phyloP scores from a whole-genome alignment of 2,797 vertebrate species.

The Pangasius larnaudii region DNA sequence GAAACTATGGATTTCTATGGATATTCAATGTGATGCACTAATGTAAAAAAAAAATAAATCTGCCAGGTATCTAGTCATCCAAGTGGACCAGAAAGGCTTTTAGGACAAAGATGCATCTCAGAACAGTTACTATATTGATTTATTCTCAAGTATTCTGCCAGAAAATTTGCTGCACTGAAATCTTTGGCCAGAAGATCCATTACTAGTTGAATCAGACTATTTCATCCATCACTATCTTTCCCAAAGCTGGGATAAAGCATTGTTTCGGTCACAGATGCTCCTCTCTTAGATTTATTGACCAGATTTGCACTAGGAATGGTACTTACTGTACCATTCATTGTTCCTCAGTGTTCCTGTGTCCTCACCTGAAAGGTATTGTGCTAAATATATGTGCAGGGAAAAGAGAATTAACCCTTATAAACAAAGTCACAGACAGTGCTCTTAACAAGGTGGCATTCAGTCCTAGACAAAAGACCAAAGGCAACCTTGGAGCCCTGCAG shows the following conservation, averaged over 20 bases:
- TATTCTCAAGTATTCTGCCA: neutral
- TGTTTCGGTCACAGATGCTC: neutral
- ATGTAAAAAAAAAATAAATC: neutral
- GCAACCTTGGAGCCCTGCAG: neutral
- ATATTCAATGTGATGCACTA: neutral
- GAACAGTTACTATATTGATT: neutral
- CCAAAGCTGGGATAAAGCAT: neutral
- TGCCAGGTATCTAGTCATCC: neutral
- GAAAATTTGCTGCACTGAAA: neutral
- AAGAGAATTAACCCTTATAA: neutral
- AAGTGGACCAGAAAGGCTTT: neutral
- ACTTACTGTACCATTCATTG: neutral
- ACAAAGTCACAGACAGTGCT: neutral
- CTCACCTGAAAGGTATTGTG: neutral
- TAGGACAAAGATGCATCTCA: neutral
- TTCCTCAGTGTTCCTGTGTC: neutral
- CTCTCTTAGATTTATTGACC: neutral
- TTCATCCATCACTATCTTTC: neutral
- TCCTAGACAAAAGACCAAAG: neutral
- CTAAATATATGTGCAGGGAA: neutral
- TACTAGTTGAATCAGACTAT: neutral
- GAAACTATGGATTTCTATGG: neutral
- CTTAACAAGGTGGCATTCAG: neutral
- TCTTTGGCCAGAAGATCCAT: neutral
- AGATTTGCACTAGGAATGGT: neutral